Evolutionary conservation across 2,797 vertebrate genomes (phyloP), one percentile per base, ranked within the genome.

Genomic region (Myripristis jacobus): DNA sequence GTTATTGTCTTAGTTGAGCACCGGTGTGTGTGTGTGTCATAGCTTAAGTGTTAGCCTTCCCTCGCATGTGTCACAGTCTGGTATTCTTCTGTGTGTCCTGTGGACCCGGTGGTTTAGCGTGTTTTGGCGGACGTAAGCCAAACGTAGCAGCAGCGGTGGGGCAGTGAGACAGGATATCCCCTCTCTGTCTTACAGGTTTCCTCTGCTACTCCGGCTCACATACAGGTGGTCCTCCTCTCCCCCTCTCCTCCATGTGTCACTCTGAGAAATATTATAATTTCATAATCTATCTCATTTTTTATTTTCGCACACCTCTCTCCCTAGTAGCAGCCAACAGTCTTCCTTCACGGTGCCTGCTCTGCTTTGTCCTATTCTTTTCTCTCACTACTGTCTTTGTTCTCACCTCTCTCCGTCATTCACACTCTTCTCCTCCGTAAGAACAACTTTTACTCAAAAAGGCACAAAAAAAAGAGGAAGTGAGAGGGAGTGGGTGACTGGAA

Each of bases 111-210:
- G 72, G n/a, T 0, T 43, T 73, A 53, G 64, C 3, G 43, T 51
- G 64, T 75, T 72, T n/a, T n/a, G 64, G 79, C 66, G 75, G 82
- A 89, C 83, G 77, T 61, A 64, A 73, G 87, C 57, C n/a, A 66
- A 80, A 60, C 18, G 21, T 67, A 78, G 81, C 74, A 56, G 66
- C 50, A 77, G 80, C 69, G 70, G 55, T 2, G 62, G 75, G 77
- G 82, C 68, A 29, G 57, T 67, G 58, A 81, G 80, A 79, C 92
- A 92, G 92, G 92, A 92, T 91, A 84, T 93, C 92, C 92, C 82
- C 51, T 70, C 89, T 91, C 85, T 91, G 90, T 92, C 87, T 91
- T 90, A 82, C 84, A 84, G 61, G 55, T 87, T 92, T 93, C 92
- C 92, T 90, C 82, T 88, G 71, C 74, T 86, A 31, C 79, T 84